Conservation (phyloP, 2,797 vertebrate species). For the Arrhamphus sclerolepis region DNA sequence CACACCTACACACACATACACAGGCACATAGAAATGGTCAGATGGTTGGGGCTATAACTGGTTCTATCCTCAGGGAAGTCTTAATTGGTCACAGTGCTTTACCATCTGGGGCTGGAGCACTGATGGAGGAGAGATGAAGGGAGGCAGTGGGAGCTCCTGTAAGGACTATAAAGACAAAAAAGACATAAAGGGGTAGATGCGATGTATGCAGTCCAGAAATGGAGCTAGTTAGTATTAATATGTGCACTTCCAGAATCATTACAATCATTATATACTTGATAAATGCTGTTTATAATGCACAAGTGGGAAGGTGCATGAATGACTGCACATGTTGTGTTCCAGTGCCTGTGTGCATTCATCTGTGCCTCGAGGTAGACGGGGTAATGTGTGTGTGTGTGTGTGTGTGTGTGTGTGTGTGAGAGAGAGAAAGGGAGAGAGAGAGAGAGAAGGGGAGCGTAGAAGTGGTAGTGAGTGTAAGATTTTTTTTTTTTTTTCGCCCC, state of each 20-base stretch:
- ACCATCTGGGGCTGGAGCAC: constrained; percentile 79
- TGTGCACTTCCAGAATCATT: constrained; percentile 52
- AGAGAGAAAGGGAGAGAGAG: no score
- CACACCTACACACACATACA: constrained; percentile 26
- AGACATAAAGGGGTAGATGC: background rate
- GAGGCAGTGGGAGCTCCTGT: constrained; percentile 54
- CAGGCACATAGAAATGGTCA: constrained; percentile 62
- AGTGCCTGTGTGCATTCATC: constrained; percentile 10
- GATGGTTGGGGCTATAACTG: constrained; percentile 77
- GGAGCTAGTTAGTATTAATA: constrained; percentile 65
- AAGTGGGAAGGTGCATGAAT: constrained; percentile 35
- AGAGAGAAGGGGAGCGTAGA: no score
- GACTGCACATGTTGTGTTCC: constrained; percentile 16
- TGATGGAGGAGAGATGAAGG: constrained; percentile 61
- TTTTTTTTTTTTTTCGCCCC: constrained; percentile 36
- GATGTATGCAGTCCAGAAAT: constrained; percentile 43
- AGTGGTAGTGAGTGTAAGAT: constrained; percentile 43
- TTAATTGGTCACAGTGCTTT: constrained; percentile 82
- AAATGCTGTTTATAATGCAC: constrained; percentile 50
- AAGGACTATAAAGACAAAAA: constrained; percentile 23
- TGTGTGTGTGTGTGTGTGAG: constrained; percentile 5
- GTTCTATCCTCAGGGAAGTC: constrained; percentile 77
- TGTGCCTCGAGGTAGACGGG: constrained; percentile 45
- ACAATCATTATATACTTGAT: constrained; percentile 56
- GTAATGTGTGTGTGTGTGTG: constrained; percentile 9